A percentile compares a stretch with the other conserved stretches of the same genome.
phyloP scores from a whole-genome alignment of 92 coral and sea anemone genomes.

The Paragorgia papillata region DNA sequence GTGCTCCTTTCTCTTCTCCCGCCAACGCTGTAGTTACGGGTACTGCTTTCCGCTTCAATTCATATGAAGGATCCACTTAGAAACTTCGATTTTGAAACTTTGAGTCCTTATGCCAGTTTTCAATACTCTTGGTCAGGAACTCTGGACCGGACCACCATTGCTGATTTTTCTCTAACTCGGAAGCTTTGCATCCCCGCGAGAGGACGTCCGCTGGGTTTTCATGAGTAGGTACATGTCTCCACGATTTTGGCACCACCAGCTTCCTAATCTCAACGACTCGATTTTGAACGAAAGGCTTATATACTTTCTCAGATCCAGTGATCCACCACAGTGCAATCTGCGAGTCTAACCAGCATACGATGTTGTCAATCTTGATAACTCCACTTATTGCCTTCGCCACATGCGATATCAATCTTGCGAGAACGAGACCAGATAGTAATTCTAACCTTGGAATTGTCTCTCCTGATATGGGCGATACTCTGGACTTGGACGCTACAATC shows the following conservation, averaged over 20 bases:
- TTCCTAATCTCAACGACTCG: conserved; percentile 10
- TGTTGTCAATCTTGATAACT: not conserved
- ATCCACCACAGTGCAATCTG: conserved; percentile 26
- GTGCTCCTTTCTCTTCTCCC: not conserved
- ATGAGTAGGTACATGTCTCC: not conserved
- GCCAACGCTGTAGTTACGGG: not conserved
- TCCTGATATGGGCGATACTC: conserved; percentile 7
- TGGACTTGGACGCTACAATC: not conserved
- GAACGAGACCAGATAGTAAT: conserved; percentile 10
- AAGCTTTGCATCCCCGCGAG: conserved; percentile 23
- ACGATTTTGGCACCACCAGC: not conserved
- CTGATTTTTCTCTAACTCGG: conserved; percentile 14
- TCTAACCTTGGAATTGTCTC: conserved; percentile 18
- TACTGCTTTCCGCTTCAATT: not conserved
- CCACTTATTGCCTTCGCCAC: conserved; percentile 3
- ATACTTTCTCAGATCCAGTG: not conserved
- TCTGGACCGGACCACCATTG: conserved; percentile 44
- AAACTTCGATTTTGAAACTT: not conserved
- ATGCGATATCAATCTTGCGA: conserved; percentile 14
- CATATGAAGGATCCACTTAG: not conserved
- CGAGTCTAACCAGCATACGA: conserved; percentile 13
- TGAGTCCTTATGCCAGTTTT: conserved; percentile 18
- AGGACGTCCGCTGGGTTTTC: conserved; percentile 35
- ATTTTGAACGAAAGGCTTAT: conserved; percentile 15
- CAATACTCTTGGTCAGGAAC: conserved; percentile 51